Evolutionary conservation across 2,888 invertebrate species (phyloP), one percentile per base, ranked within the genome.

Genomic region (Bedellia somnulentella): DNA sequence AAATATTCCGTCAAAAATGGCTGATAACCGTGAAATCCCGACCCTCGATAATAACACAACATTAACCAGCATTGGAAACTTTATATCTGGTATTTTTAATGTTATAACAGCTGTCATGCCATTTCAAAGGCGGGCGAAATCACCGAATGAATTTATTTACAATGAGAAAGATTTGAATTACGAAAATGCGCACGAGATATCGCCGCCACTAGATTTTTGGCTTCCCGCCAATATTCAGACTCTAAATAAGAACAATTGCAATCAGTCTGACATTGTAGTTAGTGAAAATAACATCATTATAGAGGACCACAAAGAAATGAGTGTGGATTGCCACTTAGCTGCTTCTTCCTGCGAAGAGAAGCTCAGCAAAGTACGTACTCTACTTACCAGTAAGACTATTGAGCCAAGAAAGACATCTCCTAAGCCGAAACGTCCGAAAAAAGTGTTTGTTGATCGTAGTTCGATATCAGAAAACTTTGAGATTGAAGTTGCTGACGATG

Each of bases 401-500:
- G 41, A 46, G 12, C 44, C 40, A 25, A 37, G 48, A 14, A 38
- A 44, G 11, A 48, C 51, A 33, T 34, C 35, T 11, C 39, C 51
- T 18, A 6, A 5, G 4, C 39, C 32, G 1, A 38, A 49, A 32
- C 40, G 56, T 10, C 56, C 57, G 0, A 53, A 48, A 31, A 59
- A 47, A 34, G 46, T 47, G 3, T 62, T 62, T 37, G 50, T 61
- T n/a, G 62, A 70, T 27, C 40, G 59, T 0, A 40, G 46, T 15
- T 56, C 57, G 0, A 47, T 60, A 0, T 58, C 60, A 37, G 67
- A 71, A 11, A 43, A 43, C 22, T 68, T 59, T 36, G 64, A 63
- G 48, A 70, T 70, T 51, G 67, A 68, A 4, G 58, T 67, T 27
- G 40, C 52, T 0, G 49, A 57, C 0, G 68, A 71, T 39, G 60